Evolutionary conservation across 2,113 vertebrate genomes (phyloP), one percentile per base, ranked within the genome.

Genomic region (Leuciscus idus): DNA sequence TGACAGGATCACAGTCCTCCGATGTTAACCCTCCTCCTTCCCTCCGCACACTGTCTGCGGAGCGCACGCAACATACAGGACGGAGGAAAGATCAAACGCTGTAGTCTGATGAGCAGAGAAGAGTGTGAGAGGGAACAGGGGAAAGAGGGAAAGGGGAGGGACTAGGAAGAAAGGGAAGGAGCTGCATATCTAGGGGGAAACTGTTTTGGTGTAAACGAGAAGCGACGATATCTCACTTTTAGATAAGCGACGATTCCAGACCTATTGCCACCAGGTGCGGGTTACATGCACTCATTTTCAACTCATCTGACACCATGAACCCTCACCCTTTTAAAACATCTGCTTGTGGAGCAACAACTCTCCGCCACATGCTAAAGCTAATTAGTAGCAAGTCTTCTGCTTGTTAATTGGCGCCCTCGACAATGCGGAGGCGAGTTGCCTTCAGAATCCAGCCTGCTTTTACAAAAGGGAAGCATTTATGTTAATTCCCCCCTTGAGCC

Each of bases 401-500:
- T 85, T 75, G 82, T 55, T 89, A 89, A 89, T 87, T 87, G 83
- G 72, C 9, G 39, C 88, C 83, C 72, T 85, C 59, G 81, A 89
- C 64, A 84, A 86, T 84, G 68, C 21, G 70, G 59, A 85, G 70
- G 78, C 57, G 73, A 73, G 50, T 52, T 86, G 77, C 61, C 82
- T 77, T 84, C 46, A 39, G 81, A 75, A 72, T 78, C 62, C 72
- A 43, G 28, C 26, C 61, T 72, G 36, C 73, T 52, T 83, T 84
- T 55, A 61, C 77, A 77, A 86, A 83, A 73, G 30, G 61, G 39
- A 73, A 84, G 43, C 83, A 39, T 39, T 87, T 79, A 80, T 73
- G 83, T 57, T 87, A 85, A 89, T 83, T 62, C 52, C 73, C 75
- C 74, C 46, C 84, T 26, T 66, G 26, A 80, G 55, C 33, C 23